phyloP scores from a whole-genome alignment of 2,113 vertebrate species.

The Corythoichthys intestinalis region DNA sequence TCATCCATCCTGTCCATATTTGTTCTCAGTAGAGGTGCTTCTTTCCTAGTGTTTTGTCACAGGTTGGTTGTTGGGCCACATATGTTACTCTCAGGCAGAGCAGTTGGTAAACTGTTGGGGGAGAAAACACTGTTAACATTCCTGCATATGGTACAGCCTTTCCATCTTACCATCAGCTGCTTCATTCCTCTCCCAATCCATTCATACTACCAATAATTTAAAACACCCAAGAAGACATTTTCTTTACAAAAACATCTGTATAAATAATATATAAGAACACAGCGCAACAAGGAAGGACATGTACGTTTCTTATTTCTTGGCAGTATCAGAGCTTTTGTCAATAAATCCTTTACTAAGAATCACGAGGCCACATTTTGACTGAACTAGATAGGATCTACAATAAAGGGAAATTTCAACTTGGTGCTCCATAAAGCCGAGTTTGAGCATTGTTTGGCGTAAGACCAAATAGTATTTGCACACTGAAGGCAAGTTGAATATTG shows the following conservation, averaged over 20 bases:
- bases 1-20: slow-evolving; percentile 47
- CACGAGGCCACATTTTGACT: not conserved
- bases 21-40: slow-evolving; percentile 53
- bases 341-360: not conserved
- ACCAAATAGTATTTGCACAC: not conserved
- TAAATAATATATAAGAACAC: not conserved
- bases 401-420: not conserved
- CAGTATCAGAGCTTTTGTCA: no score
- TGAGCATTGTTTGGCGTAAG: not conserved
- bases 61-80: slow-evolving; percentile 48
- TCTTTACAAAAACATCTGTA: not conserved
- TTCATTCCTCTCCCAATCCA: slow-evolving; percentile 2
- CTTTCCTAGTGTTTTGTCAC: slow-evolving; percentile 43
- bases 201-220: slow-evolving; percentile 7
- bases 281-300: not conserved
- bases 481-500: not conserved
- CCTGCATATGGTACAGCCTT: slow-evolving; percentile 27
- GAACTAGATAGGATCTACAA: not conserved
- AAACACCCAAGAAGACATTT: not conserved
- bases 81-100: slow-evolving; percentile 61
- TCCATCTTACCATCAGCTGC: not conserved
- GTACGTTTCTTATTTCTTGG: not conserved
- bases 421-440: not conserved
- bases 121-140: slow-evolving; percentile 37
- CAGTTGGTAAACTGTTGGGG: slow-evolving; percentile 58